These are phyloP conservation scores for Caenorhabditis panamensis DNA, from an alignment of 2,888 invertebrate genomes.

Conservation along the genomic window DNA sequence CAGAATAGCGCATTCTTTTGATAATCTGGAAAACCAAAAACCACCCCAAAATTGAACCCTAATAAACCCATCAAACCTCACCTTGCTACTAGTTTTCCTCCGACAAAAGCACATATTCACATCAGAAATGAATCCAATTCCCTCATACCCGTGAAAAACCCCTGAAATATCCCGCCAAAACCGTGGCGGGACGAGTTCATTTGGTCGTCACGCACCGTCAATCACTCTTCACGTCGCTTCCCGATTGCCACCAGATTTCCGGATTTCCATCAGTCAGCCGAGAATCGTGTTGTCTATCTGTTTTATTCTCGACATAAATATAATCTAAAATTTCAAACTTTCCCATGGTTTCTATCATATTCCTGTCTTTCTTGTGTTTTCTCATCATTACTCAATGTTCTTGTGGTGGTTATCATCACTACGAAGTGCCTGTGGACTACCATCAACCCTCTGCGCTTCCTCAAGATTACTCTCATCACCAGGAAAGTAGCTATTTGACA, in stretches of 20 bases:
- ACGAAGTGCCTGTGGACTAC: neutral
- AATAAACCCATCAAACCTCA: neutral
- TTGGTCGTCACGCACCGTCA: conserved; percentile 41
- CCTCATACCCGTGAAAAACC: neutral
- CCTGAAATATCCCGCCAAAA: neutral
- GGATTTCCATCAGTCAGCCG: neutral
- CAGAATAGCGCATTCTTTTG: neutral
- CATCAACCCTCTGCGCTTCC: neutral
- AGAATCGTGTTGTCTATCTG: neutral
- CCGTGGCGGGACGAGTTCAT: neutral
- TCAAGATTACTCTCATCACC: conserved; percentile 25
- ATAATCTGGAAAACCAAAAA: no score
- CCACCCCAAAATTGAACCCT: neutral
- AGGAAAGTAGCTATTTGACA: conserved; percentile 10
- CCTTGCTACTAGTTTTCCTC: conserved; percentile 25
- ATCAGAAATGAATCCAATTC: conserved; percentile 13
- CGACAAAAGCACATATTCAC: conserved; percentile 27
- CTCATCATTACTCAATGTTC: neutral
- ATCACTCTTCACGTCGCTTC: conserved; percentile 24
- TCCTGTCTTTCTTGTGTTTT: neutral
- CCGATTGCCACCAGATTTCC: neutral
- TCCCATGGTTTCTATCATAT: neutral
- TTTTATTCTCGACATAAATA: neutral
- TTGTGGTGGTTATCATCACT: neutral
- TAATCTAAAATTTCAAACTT: no score